These are phyloP conservation scores for Ardeotis arabs DNA, from an alignment of 2,113 vertebrate genomes.

Conservation along the genomic window DNA sequence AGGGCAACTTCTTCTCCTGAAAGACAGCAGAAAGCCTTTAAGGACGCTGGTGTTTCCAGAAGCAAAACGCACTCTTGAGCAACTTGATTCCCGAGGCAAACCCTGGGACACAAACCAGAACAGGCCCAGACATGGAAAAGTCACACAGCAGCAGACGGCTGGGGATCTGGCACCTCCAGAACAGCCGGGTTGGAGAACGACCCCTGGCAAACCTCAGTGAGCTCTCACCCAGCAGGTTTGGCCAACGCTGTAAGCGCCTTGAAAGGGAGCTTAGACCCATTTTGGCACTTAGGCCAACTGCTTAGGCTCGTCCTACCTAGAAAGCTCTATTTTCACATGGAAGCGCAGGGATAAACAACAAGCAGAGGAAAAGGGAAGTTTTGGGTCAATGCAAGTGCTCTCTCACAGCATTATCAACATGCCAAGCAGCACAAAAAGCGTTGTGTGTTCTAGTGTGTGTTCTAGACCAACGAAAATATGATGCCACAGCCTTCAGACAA, in stretches of 20 bases:
- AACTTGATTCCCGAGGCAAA: background rate
- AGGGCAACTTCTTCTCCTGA: slow-evolving; percentile 96
- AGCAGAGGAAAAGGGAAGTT: background rate
- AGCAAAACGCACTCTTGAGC: background rate
- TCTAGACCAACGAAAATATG: fast-evolving
- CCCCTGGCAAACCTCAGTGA: background rate
- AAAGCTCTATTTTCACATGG: background rate
- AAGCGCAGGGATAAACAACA: background rate
- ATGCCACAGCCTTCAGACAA: background rate
- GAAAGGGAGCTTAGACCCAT: background rate
- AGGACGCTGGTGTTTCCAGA: background rate
- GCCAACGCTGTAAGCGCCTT: background rate
- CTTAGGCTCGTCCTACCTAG: background rate
- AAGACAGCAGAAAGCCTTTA: slow-evolving; percentile 29
- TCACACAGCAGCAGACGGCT: background rate
- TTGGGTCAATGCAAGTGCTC: background rate
- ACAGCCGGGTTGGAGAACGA: background rate
- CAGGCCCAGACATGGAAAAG: background rate
- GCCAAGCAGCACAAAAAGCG: background rate
- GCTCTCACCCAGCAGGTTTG: background rate
- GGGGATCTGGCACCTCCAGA: background rate
- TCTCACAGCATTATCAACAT: too few species aligned
- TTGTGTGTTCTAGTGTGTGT: too few species aligned
- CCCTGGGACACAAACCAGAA: background rate
- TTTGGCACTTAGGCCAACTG: background rate